A percentile compares a stretch with the other conserved stretches of the same genome.
These are phyloP conservation scores for Petroica traversi DNA, from an alignment of 2,113 vertebrate species.

Conservation along the genomic window DNA sequence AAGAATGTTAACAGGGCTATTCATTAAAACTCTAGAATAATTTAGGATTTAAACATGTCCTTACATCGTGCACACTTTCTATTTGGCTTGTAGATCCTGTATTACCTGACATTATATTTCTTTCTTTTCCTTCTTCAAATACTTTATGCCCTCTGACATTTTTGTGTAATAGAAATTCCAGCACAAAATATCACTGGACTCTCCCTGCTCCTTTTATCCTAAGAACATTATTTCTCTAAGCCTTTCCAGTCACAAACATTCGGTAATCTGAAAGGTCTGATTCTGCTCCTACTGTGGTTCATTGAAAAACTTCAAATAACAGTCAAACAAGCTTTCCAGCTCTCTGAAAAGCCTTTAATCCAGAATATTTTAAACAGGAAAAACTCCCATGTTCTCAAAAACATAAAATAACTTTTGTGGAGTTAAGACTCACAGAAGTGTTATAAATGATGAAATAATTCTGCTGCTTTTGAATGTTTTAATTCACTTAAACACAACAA, in stretches of 20 bases:
- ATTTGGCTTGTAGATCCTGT: background rate
- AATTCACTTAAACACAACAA: background rate
- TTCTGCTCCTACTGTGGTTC: background rate
- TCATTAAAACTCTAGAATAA: slow-evolving; percentile 22
- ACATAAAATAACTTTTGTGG: background rate
- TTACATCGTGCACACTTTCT: background rate
- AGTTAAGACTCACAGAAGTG: background rate
- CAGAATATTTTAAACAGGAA: background rate
- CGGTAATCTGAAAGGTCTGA: background rate
- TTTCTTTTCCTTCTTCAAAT: background rate
- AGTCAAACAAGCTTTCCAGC: background rate
- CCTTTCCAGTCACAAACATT: background rate
- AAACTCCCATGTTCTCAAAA: background rate
- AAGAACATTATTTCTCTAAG: background rate
- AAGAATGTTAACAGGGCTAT: background rate
- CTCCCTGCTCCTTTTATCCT: slow-evolving; percentile 6
- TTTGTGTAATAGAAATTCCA: slow-evolving; percentile 28
- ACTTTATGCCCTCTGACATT: background rate
- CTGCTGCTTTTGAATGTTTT: background rate
- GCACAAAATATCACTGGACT: background rate
- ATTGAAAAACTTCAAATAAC: background rate
- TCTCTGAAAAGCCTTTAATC: background rate
- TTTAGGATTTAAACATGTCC: background rate
- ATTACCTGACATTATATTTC: background rate
- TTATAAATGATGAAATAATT: background rate